Conservation (phyloP, 2,113 vertebrate genomes). For the Callaeas wilsoni region DNA sequence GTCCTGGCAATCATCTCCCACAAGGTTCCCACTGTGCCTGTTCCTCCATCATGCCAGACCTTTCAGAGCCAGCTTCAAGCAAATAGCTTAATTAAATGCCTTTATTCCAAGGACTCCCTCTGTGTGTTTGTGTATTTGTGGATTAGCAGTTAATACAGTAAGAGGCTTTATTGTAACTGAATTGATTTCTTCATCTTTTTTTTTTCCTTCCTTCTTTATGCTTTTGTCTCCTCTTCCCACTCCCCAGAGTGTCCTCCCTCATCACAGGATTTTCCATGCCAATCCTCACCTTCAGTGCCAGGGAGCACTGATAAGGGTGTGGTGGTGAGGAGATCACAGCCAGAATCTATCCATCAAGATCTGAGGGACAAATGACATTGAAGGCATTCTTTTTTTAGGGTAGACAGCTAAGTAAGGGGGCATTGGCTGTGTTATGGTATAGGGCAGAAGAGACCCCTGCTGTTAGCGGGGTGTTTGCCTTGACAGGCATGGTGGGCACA, state of each 20-base stretch:
- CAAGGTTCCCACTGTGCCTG: fast-evolving
- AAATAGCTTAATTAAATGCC: conserved; percentile 52
- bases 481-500: neutral
- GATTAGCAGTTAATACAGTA: conserved; percentile 56
- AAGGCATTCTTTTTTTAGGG: neutral
- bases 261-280: fast-evolving
- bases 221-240: neutral
- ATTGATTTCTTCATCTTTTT: conserved; percentile 19
- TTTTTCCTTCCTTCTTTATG: neutral
- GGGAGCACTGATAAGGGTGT: fast-evolving
- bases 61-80: neutral
- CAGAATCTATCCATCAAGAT: neutral
- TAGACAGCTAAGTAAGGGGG: neutral
- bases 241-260: neutral
- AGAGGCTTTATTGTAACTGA: conserved; percentile 45
- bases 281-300: neutral
- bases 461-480: fast-evolving
- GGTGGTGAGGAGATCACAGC: neutral
- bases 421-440: fast-evolving
- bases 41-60: neutral
- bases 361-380: neutral
- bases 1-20: neutral
- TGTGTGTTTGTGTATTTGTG: conserved; percentile 48
- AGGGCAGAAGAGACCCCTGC: neutral
- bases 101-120: conserved; percentile 49